These are phyloP conservation scores for Clarias macrocephalus DNA, from an alignment of 2,113 vertebrate genomes.

Conservation along the genomic window DNA sequence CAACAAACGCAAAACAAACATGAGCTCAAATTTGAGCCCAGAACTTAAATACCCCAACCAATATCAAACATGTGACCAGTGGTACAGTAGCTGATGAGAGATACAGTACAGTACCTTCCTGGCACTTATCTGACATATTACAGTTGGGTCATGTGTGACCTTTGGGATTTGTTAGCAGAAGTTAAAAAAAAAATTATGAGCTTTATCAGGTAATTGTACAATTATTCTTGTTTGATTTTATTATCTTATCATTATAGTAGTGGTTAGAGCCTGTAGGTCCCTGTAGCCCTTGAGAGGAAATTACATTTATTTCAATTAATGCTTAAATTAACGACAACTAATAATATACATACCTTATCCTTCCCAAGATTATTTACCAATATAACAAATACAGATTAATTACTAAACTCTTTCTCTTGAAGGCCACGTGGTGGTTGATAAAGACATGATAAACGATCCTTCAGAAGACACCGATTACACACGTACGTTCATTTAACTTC, in stretches of 20 bases:
- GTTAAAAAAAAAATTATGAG: not conserved
- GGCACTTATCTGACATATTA: too few species aligned
- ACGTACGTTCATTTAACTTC: slow-evolving; percentile 86
- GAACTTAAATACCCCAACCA: too few species aligned
- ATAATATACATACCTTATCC: not conserved
- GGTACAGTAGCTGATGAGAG: too few species aligned
- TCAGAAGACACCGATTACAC: slow-evolving; percentile 85
- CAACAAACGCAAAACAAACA: too few species aligned
- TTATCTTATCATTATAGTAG: not conserved
- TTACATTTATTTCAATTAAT: not conserved
- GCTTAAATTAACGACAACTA: not conserved
- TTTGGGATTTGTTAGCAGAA: not conserved
- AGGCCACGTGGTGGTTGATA: slow-evolving; percentile 72
- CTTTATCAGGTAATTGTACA: not conserved
- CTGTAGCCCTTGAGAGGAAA: not conserved
- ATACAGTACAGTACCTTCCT: too few species aligned
- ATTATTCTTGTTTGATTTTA: not conserved
- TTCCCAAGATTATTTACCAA: not conserved
- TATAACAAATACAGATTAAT: not conserved
- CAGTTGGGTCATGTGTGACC: not conserved
- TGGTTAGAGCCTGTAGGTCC: not conserved
- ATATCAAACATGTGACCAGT: too few species aligned
- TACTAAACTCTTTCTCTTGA: slow-evolving; percentile 46
- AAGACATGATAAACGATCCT: slow-evolving; percentile 87
- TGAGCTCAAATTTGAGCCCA: too few species aligned